Conservation (phyloP, 2,888 invertebrate species). For the Apamea anceps region DNA sequence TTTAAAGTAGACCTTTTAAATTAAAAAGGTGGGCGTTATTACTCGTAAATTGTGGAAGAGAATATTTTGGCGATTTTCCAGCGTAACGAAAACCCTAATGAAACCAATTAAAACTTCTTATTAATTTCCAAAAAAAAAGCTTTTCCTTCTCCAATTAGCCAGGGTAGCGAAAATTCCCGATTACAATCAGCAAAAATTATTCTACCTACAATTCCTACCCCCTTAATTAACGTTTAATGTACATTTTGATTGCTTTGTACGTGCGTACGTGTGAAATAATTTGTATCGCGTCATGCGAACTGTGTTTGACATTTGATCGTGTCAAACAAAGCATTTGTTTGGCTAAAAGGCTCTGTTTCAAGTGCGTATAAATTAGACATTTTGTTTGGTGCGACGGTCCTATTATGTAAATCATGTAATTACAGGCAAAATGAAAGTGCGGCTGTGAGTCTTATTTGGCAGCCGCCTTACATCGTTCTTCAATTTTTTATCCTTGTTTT, state of each 20-base stretch:
- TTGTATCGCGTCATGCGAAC: conserved; percentile 33
- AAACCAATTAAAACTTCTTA: conserved; percentile 53
- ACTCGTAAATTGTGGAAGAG: conserved; percentile 18
- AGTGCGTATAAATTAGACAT: conserved; percentile 46
- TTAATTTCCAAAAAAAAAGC: conserved; percentile 25
- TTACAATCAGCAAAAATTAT: conserved; percentile 35
- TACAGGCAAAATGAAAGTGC: conserved; percentile 14
- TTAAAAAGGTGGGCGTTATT: not conserved
- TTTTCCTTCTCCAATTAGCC: conserved; percentile 21
- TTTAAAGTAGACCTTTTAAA: not conserved
- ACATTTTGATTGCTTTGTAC: conserved; percentile 36
- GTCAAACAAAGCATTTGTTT: conserved; percentile 39
- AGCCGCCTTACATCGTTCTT: conserved; percentile 6
- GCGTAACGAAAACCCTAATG: conserved; percentile 40
- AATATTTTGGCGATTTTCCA: conserved; percentile 23
- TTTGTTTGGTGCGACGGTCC: conserved; percentile 28
- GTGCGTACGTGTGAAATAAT: conserved; percentile 31
- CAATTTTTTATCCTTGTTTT: conserved; percentile 8
- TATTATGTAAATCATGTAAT: conserved; percentile 41
- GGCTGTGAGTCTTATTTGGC: conserved; percentile 13
- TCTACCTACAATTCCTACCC: conserved; percentile 4
- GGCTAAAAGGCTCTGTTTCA: conserved; percentile 14
- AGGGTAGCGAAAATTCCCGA: conserved; percentile 37
- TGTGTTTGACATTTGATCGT: conserved; percentile 55
- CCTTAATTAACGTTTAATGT: conserved; percentile 25